phyloP scores from a whole-genome alignment of 2,113 vertebrate species.

The Choloepus hoffmanni region DNA sequence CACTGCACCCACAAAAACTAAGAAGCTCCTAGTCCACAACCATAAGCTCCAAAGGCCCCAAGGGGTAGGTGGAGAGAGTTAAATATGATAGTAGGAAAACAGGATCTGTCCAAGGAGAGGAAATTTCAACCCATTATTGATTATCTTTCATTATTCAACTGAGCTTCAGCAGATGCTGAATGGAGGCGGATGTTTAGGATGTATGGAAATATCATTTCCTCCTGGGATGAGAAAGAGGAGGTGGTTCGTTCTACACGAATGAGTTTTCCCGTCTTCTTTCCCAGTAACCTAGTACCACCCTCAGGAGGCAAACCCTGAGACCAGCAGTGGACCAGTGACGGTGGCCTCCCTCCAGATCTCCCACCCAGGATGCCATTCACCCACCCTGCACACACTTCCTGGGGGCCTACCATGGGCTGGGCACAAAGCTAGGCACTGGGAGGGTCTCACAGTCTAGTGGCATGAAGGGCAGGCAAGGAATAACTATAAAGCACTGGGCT shows the following conservation, averaged over 20 bases:
- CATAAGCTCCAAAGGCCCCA: background rate
- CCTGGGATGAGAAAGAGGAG: slow-evolving; percentile 18
- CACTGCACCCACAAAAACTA: background rate
- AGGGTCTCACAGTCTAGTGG: background rate
- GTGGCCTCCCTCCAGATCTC: background rate
- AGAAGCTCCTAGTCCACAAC: background rate
- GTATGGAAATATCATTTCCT: slow-evolving; percentile 71
- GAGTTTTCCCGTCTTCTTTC: slow-evolving; percentile 36
- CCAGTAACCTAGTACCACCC: background rate
- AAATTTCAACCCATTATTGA: slow-evolving; percentile 68
- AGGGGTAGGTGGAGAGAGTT: background rate
- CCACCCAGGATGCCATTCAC: background rate
- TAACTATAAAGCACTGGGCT: background rate
- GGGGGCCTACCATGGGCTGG: background rate
- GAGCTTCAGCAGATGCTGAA: slow-evolving; percentile 59
- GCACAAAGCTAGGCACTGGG: background rate
- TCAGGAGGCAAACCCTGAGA: background rate
- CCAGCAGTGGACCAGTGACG: background rate
- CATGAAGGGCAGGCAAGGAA: background rate
- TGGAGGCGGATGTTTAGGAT: slow-evolving; percentile 54
- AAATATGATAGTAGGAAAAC: background rate
- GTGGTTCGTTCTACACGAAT: background rate
- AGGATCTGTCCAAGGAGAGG: slow-evolving; percentile 56
- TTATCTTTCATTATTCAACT: slow-evolving; percentile 67
- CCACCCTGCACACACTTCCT: background rate